phyloP scores from a whole-genome alignment of 1,140 invertebrate genomes.

The Euborellia annulipes region DNA sequence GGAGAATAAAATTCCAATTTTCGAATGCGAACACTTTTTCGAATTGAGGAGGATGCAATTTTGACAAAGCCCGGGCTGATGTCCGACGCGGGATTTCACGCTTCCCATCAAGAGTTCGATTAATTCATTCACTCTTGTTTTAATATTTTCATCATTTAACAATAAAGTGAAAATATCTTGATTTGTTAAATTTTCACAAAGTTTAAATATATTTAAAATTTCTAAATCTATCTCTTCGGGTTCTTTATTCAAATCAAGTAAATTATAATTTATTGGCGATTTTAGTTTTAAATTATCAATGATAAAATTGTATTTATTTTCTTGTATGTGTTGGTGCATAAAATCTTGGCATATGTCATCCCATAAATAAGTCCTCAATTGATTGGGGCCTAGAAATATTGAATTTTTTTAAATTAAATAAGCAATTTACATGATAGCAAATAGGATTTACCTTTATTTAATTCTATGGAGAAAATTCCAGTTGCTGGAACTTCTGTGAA shows the following conservation, averaged over 20 bases:
- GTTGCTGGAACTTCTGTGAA: constrained; percentile 55
- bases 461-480: constrained; percentile 47
- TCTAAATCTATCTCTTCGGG: constrained; percentile 22
- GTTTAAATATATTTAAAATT: constrained; percentile 25
- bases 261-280: constrained; percentile 21
- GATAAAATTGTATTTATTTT: too few relatives aligned
- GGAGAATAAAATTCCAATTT: constrained; percentile 80
- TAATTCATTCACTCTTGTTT: constrained; percentile 29
- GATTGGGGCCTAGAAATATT: too few relatives aligned
- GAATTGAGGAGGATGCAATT: constrained; percentile 29
- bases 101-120: constrained; percentile 41
- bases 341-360: too few relatives aligned
- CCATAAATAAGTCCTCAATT: too few relatives aligned
- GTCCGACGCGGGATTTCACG: constrained; percentile 41
- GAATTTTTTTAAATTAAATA: too few relatives aligned
- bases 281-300: too few relatives aligned
- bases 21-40: constrained; percentile 44
- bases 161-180: constrained; percentile 23
- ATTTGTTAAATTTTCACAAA: constrained; percentile 5
- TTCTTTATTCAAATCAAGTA: constrained; percentile 15
- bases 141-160: constrained; percentile 24
- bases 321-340: too few relatives aligned
- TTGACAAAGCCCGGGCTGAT: constrained; percentile 48
- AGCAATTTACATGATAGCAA: too few relatives aligned
- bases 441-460: constrained; percentile 26